These are phyloP conservation scores for Equus quagga DNA, from an alignment of 2,113 vertebrate genomes.

Conservation along the genomic window DNA sequence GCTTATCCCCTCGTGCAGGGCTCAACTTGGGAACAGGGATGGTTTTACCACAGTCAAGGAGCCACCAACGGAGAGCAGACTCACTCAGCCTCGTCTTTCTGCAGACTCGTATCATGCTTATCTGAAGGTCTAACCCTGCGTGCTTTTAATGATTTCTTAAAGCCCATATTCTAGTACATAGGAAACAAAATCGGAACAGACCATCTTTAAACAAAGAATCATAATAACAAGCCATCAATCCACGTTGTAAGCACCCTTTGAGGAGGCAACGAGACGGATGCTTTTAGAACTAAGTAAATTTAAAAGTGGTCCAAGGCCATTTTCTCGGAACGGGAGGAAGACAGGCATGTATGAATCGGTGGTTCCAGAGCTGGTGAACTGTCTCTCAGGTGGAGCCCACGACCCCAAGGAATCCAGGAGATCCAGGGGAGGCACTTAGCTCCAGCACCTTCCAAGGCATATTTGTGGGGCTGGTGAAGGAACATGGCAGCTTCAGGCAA, in stretches of 20 bases:
- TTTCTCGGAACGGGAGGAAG: not conserved
- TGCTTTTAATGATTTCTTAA: not conserved
- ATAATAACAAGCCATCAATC: too few species aligned
- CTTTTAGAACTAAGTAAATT: not conserved
- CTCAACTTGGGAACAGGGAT: not conserved
- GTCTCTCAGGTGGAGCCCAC: not conserved
- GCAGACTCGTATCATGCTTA: rapidly evolving
- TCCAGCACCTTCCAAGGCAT: rapidly evolving
- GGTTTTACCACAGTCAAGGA: too few species aligned
- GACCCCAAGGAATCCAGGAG: too few species aligned
- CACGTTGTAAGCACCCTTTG: too few species aligned
- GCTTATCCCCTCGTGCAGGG: too few species aligned
- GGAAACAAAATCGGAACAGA: not conserved
- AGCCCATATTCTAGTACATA: not conserved
- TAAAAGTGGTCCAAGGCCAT: not conserved
- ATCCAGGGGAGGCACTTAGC: not conserved
- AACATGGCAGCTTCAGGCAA: not conserved
- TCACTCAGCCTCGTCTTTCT: not conserved
- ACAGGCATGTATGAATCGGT: not conserved
- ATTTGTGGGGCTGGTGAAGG: not conserved
- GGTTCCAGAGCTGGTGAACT: not conserved
- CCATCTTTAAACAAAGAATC: not conserved
- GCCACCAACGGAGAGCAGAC: rapidly evolving
- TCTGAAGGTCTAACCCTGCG: not conserved
- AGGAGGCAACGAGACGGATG: not conserved